Evolutionary conservation across 1,140 invertebrate genomes (phyloP).

Genomic region (Ericerus pela): DNA sequence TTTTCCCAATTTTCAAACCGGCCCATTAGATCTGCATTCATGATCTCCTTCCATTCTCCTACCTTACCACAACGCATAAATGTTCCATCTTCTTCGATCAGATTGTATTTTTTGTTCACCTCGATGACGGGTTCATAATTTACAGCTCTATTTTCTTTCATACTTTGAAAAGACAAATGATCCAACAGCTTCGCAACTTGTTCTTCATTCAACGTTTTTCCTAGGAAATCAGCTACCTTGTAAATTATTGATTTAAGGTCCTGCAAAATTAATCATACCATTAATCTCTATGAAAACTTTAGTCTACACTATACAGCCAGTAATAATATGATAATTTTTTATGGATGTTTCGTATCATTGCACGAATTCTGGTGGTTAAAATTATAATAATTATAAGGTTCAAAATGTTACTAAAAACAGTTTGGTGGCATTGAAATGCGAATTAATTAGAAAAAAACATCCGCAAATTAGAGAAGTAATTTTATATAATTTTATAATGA

Average conservation of each 20-base stretch:
- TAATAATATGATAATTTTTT: too few species aligned
- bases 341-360: too few species aligned
- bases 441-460: too few species aligned
- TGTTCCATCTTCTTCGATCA: slow-evolving; percentile 38
- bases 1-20: slow-evolving; percentile 62
- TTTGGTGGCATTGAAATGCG: too few species aligned
- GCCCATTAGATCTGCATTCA: slow-evolving; percentile 48
- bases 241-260: slow-evolving; percentile 45
- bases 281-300: too few species aligned
- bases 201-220: slow-evolving; percentile 45
- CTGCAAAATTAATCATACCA: too few species aligned
- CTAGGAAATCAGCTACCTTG: slow-evolving; percentile 55
- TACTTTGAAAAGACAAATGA: slow-evolving; percentile 45
- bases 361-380: too few species aligned
- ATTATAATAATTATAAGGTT: too few species aligned
- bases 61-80: slow-evolving; percentile 69
- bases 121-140: slow-evolving; percentile 37
- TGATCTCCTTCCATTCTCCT: slow-evolving; percentile 71
- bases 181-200: slow-evolving; percentile 49
- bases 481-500: too few species aligned
- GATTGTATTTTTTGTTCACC: slow-evolving; percentile 32
- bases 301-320: too few species aligned
- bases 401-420: too few species aligned
- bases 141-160: slow-evolving; percentile 62
- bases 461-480: too few species aligned